phyloP scores from a whole-genome alignment of 2,113 vertebrate species.

The Corythornis madagascariensis region DNA sequence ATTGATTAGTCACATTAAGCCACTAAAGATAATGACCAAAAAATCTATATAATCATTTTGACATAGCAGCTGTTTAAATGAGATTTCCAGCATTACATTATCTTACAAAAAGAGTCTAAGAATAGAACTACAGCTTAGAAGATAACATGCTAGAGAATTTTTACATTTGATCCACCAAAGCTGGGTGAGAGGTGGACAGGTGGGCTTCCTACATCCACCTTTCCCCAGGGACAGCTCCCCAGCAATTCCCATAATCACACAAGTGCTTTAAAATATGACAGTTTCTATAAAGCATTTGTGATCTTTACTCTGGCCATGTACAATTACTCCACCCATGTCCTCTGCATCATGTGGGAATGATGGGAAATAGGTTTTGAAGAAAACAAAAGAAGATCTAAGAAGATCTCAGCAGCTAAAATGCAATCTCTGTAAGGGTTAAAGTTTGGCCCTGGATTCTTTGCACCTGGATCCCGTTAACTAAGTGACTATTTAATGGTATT shows the following conservation, averaged over 20 bases:
- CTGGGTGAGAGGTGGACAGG: neutral
- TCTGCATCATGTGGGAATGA: neutral
- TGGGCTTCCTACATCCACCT: neutral
- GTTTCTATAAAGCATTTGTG: neutral
- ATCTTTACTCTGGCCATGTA: neutral
- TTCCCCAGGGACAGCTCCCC: neutral
- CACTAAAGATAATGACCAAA: neutral
- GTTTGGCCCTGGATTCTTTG: neutral
- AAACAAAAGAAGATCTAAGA: neutral
- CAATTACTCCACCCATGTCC: neutral
- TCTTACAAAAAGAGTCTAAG: neutral
- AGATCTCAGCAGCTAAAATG: neutral
- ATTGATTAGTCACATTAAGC: neutral
- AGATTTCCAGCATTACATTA: neutral
- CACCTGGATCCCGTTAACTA: neutral
- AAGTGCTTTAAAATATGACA: neutral
- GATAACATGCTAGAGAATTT: neutral
- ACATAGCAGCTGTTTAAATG: neutral
- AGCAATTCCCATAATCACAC: neutral
- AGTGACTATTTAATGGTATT: neutral
- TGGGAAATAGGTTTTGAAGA: neutral
- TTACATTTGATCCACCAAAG: neutral
- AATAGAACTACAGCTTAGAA: neutral
- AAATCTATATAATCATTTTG: neutral
- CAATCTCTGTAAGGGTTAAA: neutral